Evolutionary conservation across 2,888 invertebrate genomes (phyloP).

Genomic region (Drosophila percnosoma): DNA sequence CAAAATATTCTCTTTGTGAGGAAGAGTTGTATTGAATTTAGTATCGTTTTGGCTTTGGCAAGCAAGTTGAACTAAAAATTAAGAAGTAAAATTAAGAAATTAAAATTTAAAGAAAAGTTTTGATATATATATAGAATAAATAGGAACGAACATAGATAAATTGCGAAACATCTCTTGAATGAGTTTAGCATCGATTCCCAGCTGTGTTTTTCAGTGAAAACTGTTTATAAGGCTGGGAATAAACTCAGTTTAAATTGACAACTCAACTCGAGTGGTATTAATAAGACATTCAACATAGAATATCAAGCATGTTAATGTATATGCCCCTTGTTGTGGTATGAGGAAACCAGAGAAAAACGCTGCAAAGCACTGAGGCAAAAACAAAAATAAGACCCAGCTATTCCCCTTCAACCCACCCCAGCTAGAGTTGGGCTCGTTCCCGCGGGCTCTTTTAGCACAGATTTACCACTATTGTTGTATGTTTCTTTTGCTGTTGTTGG

Average conservation of each 20-base stretch:
- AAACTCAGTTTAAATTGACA: neutral
- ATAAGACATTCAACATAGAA: neutral
- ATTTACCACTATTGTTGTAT: slow-evolving; percentile 51
- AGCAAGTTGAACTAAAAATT: neutral
- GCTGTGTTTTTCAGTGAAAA: neutral
- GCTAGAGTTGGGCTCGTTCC: slow-evolving; percentile 20
- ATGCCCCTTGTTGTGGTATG: slow-evolving; percentile 25
- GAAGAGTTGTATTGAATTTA: neutral
- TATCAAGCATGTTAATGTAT: neutral
- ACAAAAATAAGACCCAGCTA: slow-evolving; percentile 8
- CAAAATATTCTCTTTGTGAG: slow-evolving; percentile 11
- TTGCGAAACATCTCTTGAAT: neutral
- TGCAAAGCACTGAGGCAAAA: slow-evolving; percentile 20
- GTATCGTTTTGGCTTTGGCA: neutral
- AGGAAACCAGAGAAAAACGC: slow-evolving; percentile 4
- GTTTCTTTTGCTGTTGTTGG: slow-evolving; percentile 8
- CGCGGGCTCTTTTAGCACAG: slow-evolving; percentile 56
- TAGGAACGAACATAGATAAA: neutral
- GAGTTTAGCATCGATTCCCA: too few species aligned
- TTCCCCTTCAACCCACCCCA: neutral
- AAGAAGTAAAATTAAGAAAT: neutral
- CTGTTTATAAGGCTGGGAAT: neutral
- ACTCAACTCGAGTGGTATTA: neutral
- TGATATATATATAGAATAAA: neutral
- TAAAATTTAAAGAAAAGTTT: neutral